Conservation (phyloP, 2,797 vertebrate species). For the Aphelocoma californica region DNA sequence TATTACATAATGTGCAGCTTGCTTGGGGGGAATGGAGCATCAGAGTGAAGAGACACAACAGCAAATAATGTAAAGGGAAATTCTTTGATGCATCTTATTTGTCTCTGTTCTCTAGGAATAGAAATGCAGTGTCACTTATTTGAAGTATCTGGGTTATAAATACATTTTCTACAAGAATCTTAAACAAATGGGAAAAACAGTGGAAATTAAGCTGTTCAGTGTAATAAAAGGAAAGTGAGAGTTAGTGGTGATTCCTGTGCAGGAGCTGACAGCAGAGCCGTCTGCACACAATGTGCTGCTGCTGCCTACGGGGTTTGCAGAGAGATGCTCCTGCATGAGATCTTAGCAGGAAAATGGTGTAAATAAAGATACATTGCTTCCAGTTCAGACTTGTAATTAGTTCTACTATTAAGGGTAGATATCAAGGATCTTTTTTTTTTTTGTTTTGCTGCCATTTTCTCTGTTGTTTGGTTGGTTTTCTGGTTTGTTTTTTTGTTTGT, state of each 20-base stretch:
- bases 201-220: neutral
- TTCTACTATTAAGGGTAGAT: neutral
- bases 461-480: too few relatives aligned
- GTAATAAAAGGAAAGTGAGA: neutral
- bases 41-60: neutral
- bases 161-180: neutral
- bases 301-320: neutral
- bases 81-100: neutral
- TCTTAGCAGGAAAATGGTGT: neutral
- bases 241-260: accelerated
- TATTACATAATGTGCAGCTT: neutral
- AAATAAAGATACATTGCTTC: neutral
- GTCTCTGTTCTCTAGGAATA: neutral
- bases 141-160: neutral
- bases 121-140: neutral
- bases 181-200: neutral
- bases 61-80: neutral
- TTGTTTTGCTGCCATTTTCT: neutral
- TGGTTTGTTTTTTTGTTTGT: neutral
- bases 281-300: neutral
- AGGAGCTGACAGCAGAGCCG: neutral
- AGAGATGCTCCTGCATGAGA: neutral
- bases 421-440: neutral
- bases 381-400: neutral
- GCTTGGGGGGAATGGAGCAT: neutral